Evolutionary conservation across 2,888 invertebrate species (phyloP), one percentile per base, ranked within the genome.

Genomic region (Eupithecia exiguata): DNA sequence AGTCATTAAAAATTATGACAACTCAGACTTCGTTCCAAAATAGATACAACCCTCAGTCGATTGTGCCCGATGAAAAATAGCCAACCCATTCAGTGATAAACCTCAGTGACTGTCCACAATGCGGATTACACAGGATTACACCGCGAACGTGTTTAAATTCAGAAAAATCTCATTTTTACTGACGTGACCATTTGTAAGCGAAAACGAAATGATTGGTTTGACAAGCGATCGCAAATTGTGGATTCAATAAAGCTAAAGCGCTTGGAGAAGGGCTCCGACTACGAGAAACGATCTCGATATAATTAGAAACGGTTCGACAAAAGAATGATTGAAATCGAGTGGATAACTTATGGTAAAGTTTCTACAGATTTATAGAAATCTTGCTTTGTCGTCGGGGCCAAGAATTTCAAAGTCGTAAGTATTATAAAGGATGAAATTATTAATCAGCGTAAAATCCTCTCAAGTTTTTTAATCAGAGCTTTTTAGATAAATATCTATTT

Each of bases 111-210:
- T 35, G 62, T 35, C 62, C 62, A 18, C 30, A 62, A 18, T 35
- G 35, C 12, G 35, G 62, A 35, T 62, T 35, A 62, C 62, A 35
- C 16, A 18, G 62, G 62, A 62, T 62, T 62, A 62, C 35, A 62
- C 18, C 6, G 35, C 35, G 18, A 62, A 35, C 30, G 62, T 21
- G 61, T 16, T 35, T 61, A 30, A 61, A 74, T 86, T 84, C 80
- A 74, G 69, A 83, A 83, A 83, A 84, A 79, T 82, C 83, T 84
- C 84, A 83, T 76, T 79, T 77, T 81, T 78, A 80, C 80, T 76
- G 81, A 83, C 80, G 76, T 85, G 85, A 82, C 82, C 83, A 80
- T 83, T 82, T 81, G 71, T 76, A 70, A 72, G 77, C 74, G 71
- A 63, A 70, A 80, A 81, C 73, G 77, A 79, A 83, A 80, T 80